Evolutionary conservation across 2,113 vertebrate genomes (phyloP).

Genomic region (Penelope pileata): DNA sequence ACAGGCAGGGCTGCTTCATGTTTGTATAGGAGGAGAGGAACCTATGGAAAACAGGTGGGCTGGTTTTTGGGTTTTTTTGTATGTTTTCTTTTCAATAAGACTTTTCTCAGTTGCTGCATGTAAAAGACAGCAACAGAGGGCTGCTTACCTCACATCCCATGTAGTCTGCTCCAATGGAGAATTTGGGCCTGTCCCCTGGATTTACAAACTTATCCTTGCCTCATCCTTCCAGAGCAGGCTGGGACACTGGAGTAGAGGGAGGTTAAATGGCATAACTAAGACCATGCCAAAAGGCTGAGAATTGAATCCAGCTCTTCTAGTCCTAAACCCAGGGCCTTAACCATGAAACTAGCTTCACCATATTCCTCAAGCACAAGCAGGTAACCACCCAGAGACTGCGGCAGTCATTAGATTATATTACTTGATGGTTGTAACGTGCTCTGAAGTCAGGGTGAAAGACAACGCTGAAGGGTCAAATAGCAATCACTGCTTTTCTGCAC

Average conservation of each 20-base stretch:
- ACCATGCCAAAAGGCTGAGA: neutral
- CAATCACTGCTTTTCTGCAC: neutral
- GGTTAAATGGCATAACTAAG: neutral
- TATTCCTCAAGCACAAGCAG: neutral
- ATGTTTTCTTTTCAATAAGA: neutral
- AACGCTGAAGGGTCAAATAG: neutral
- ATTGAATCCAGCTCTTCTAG: neutral
- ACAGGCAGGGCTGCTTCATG: neutral
- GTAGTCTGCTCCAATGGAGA: neutral
- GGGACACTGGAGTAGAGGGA: neutral
- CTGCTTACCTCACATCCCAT: neutral
- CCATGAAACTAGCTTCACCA: neutral
- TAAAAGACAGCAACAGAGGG: neutral
- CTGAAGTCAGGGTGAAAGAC: neutral
- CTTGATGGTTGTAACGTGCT: neutral
- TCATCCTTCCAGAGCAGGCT: neutral
- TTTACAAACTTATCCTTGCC: neutral
- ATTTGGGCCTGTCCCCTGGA: neutral
- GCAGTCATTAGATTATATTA: neutral
- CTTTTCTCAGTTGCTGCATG: neutral
- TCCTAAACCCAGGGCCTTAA: neutral
- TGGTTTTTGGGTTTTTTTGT: too few relatives aligned
- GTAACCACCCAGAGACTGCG: neutral
- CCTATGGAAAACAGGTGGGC: neutral
- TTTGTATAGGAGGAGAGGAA: neutral